Evolutionary conservation across 1,140 invertebrate genomes (phyloP), one percentile per base, ranked within the genome.

Genomic region (Drosophila obscura): DNA sequence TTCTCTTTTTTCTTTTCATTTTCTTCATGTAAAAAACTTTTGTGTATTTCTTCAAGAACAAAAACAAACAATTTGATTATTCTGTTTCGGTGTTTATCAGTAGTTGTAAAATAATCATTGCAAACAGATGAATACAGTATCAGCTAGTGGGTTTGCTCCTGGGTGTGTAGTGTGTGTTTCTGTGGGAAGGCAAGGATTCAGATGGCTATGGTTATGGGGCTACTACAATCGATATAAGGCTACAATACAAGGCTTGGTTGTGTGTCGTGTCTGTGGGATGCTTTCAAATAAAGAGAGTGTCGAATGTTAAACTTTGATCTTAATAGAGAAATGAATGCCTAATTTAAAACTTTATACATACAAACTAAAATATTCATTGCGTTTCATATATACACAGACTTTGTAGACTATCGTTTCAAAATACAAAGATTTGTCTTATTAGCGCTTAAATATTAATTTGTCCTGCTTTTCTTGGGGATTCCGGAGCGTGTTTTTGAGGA

Each of bases 11-110:
- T 72, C 79, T 58, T 55, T 68, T 75, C 59, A 46, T 67, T 80
- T 84, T 85, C 71, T 78, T 90, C 75, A 73, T 66, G 81, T 89
- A 90, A 85, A 88, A 90, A 89, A 89, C 80, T 85, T 79, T 87
- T 39, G 35, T 39, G 80, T 90, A 89, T 89, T 87, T 87, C 73
- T 67, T 79, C 69, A 73, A 88, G 84, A 88, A 87, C 83, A 87
- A 87, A 87, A 88, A 87, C 80, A 83, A 83, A 83, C 75, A 87
- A 69, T 83, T 88, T 77, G 83, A 88, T 87, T 88, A 88, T 83
- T 87, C 58, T 69, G 79, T 85, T 82, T 79, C 60, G 59, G 58
- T 52, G 45, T 79, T 77, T 81, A 80, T 85, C 74, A 78, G 78
- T 85, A 85, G 74, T 53, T 77, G 48, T 63, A 69, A 84, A 90